Percentiles rank a stretch among this genome's conserved stretches.
These are phyloP conservation scores for Martes flavigula DNA, from an alignment of 2,797 vertebrate genomes.

Conservation along the genomic window DNA sequence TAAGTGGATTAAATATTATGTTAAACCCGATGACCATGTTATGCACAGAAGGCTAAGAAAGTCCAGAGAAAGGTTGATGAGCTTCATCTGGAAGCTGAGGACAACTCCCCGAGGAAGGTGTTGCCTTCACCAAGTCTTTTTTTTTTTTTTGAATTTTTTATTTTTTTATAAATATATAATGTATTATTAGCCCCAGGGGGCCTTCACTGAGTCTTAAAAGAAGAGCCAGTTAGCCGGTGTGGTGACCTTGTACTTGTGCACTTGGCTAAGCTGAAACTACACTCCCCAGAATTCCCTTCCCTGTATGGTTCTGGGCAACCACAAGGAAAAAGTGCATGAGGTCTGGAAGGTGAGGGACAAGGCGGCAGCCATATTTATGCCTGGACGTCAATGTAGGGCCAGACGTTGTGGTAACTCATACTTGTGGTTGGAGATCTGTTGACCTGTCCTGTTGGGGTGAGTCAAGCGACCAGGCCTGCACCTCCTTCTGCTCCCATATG, in stretches of 20 bases:
- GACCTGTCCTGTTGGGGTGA: not conserved
- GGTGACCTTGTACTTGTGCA: not conserved
- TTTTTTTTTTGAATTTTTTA: no score
- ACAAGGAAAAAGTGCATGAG: fast-evolving
- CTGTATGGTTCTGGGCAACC: not conserved
- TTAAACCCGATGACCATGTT: not conserved
- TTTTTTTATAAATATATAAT: no score
- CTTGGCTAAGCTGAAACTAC: not conserved
- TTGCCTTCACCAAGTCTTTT: not conserved
- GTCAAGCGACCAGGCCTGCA: no score
- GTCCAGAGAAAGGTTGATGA: not conserved
- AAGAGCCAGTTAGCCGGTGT: not conserved
- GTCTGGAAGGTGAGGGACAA: not conserved
- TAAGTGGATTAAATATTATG: not conserved
- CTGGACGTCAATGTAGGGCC: fast-evolving
- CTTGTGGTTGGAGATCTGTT: not conserved
- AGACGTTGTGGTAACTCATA: fast-evolving
- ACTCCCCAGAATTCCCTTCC: not conserved
- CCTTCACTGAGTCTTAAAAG: not conserved
- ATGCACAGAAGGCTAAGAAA: not conserved
- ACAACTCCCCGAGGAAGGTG: not conserved
- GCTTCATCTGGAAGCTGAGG: not conserved
- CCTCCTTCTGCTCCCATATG: not conserved
- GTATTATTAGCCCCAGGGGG: no score
- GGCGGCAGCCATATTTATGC: no score